Evolutionary conservation across 2,113 vertebrate species (phyloP), one percentile per base, ranked within the genome.

Genomic region (Ciconia boyciana): DNA sequence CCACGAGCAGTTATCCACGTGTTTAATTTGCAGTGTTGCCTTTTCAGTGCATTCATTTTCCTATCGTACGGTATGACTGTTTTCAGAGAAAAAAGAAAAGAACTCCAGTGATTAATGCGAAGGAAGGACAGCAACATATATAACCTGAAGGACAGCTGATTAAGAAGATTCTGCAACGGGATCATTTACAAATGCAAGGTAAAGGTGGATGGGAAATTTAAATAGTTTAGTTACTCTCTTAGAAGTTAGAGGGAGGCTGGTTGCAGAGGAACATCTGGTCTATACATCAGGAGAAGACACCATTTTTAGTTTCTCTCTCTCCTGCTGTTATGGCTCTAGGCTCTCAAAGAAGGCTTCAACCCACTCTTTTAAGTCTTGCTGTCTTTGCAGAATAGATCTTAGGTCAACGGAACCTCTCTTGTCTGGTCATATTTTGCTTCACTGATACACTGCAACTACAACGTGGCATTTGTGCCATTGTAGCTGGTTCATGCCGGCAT

Each of bases 31-130:
- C 90, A 93, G 52, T 31, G 87, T 52, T 90, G 96, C 93, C 83
- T 92, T 92, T 58, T 87, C 96, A 96, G 87, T 55, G 90, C 88
- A 58, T 89, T 97, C 76, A 36, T 94, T 89, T 97, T 68, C 96
- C 32, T 32, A 57, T 5, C 19, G 19, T 58, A 78, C 6, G 10
- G 83, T 74, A 49, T 16, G 66, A 51, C 5, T 51, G 84, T 61
- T 95, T 83, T 79, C 94, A 84, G 94, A 87, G 77, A 79, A 87
- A 87, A 87, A 81, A 78, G 94, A 70, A 48, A 66, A 80, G 93
- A 94, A 84, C 89, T 92, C 74, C 55, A 3, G 58, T 89, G 95
- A 90, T 69, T 65, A 83, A 91, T 77, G 91, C 88, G 85, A 79
- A 95, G 89, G 70, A 70, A 89, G 83, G 54, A 65, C 41, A 64